Base-by-base conservation (phyloP, 30 jellyfish, hydroid and myxozoan genomes). In the Rhopilema esculentum region DNA sequence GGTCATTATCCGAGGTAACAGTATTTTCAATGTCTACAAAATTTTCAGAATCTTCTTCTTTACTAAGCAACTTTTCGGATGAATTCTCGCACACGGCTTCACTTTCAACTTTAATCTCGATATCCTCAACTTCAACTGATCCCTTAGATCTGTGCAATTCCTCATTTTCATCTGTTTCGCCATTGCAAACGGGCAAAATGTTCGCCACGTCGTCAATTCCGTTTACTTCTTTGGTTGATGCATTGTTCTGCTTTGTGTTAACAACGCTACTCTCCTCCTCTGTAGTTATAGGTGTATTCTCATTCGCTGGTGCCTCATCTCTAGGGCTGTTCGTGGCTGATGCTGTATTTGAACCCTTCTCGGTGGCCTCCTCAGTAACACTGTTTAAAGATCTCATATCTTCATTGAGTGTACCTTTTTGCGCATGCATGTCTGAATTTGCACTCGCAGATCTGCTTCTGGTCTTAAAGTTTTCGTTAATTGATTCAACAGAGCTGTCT, bases 401-500 rank as follows among this genome's bases (percentile, higher is more conserved):
- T 6, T 40, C 57, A 40, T 12, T 2, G 57, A 12, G 9, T 40
- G 57, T 2, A 2, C 6, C 57, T 12, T 12, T 40, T 2, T 40
- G 57, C 57, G 57, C 57, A 40, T 6, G 12, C 57, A 40, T 40
- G 57, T 25, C 82, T 18, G 22, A 23, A 24, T 33, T 33, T 57
- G 49, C 62, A 24, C 62, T 70, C 17, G 21, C 21, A 29, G 65
- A 26, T 70, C 82, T 29, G 33, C 17, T 6, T 30, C 49, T 70
- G 64, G 8, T 29, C 4, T 28, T 57, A 12, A 21, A 31, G 25
- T 9, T 15, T 32, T 40, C 84, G 6, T 22, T 16, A 16, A 31
- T 73, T 17, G 84, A 73, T 32, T 73, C 84, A 19, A 73, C n/a
- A 15, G 84, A 73, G 33, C 84, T 26, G 70, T 40, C 64, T 16